Evolutionary conservation across 2,113 vertebrate species (phyloP), one percentile per base, ranked within the genome.

Genomic region (Rhea americana): DNA sequence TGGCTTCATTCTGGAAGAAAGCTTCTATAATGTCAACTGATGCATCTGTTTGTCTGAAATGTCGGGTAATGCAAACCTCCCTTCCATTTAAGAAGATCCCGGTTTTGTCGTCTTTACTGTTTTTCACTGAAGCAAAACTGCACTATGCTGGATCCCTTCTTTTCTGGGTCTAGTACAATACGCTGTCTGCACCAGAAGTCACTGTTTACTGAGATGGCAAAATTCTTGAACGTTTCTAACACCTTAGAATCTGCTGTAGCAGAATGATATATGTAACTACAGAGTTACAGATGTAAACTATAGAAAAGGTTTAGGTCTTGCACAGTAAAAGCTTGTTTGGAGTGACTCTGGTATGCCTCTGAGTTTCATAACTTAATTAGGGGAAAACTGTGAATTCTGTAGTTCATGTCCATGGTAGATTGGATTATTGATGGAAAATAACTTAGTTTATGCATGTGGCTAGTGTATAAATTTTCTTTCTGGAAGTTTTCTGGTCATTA

Each of bases 281-380:
- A 37, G 45, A 47, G 45, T 47, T 47, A 47, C 45, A 18, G 45
- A 47, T 3, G 17, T 47, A 47, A 67, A 0, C n/a, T 18, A 9
- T 2, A 22, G 76, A 16, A n/a, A n/a, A 30, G 75, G 26, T 25
- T n/a, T 35, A 32, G 7, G 62, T 19, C 50, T 59, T 21, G 47
- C 11, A 3, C 9, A 11, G 35, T 13, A 2, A 8, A 3, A 58
- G 24, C 20, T 20, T 9, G 28, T 13, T 58, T 3, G 22, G 28
- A 32, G 32, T 4, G 50, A 8, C 35, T 73, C 14, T 24, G 18
- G 63, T 5, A 1, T 87, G 30, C 45, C 20, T 66, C 16, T 8
- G 8, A 22, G 28, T 28, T 5, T 26, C 41, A 16, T 17, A 12
- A 1, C 35, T 26, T 28, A 1, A 0, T 32, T 8, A 0, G 4